Evolutionary conservation across 2,797 vertebrate genomes (phyloP), one percentile per base, ranked within the genome.

Genomic region (Apogon talboti): DNA sequence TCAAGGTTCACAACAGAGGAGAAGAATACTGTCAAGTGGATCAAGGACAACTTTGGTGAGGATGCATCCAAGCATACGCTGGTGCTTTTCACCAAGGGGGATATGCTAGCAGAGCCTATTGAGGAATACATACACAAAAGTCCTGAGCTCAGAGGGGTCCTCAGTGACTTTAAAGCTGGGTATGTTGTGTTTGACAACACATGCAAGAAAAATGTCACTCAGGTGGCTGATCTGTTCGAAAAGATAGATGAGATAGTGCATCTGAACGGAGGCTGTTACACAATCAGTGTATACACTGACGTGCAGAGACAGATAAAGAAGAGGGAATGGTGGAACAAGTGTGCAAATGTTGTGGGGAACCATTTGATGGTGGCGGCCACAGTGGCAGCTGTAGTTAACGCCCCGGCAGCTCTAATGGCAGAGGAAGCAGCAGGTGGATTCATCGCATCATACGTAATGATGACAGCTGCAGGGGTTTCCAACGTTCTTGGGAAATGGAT

Each of bases 141-240:
- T 24, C 0, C 33, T 21, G 45, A 59, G 0, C 45, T 88, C 38
- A 68, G 0, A 4, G 6, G 73, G 6, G 5, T 85, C 0, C 14
- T 76, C 1, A 0, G 2, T 4, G 7, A 24, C 2, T 74, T 14
- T 24, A 51, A 49, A 52, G 65, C 48, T 24, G 64, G 80, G 4
- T 86, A 82, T 58, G 14, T 55, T 42, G 66, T 73, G 12, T 80
- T 88, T 59, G 83, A 90, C n/a, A 86, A 86, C 24, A 80, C 30
- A 28, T 2, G 24, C 41, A 58, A 0, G 1, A 0, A 5, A 6
- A 65, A 80, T 42, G 49, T 10, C 68, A 74, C 64, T 47, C 87
- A 89, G 67, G 82, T 90, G 5, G 51, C 41, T 16, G 64, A 85
- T 42, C 55, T 91, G n/a, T 60, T 91, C 4, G 44, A 86, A 55